These are phyloP conservation scores for Wasmannia auropunctata DNA, from an alignment of 1,140 invertebrate genomes.

Conservation along the genomic window DNA sequence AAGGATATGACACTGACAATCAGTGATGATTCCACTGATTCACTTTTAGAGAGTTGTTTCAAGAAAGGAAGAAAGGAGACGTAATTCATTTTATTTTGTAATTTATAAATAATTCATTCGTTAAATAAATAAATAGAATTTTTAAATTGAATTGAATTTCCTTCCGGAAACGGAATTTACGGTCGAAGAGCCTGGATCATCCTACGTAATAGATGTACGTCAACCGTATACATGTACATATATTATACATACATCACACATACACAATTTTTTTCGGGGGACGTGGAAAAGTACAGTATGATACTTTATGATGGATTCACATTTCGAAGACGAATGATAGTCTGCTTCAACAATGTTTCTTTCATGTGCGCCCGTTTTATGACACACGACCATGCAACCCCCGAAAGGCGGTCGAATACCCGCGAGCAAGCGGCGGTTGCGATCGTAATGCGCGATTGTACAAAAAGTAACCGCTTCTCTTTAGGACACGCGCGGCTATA, in stretches of 20 bases:
- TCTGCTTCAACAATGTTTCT: slow-evolving; percentile 59
- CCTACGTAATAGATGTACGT: neutral
- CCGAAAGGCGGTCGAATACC: slow-evolving; percentile 58
- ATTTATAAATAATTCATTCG: slow-evolving; percentile 7
- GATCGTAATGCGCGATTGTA: slow-evolving; percentile 18
- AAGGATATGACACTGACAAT: too few relatives aligned
- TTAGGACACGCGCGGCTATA: slow-evolving; percentile 24
- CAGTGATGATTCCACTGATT: too few relatives aligned
- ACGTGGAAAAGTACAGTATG: slow-evolving; percentile 23
- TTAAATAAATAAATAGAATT: neutral
- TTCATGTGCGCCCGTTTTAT: slow-evolving; percentile 49
- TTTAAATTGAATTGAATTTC: too few relatives aligned
- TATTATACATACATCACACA: slow-evolving; percentile 9
- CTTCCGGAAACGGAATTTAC: neutral
- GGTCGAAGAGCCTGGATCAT: too few relatives aligned
- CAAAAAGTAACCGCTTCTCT: slow-evolving; percentile 52
- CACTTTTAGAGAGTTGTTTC: too few relatives aligned
- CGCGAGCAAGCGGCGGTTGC: neutral
- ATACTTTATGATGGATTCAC: slow-evolving; percentile 49
- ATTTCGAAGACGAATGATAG: slow-evolving; percentile 49
- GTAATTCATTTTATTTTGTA: neutral
- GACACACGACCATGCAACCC: slow-evolving; percentile 42
- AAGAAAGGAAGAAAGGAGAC: too few relatives aligned
- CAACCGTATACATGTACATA: neutral
- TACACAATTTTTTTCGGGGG: slow-evolving; percentile 13